Evolutionary conservation across 2,888 invertebrate genomes (phyloP), one percentile per base, ranked within the genome.

Genomic region (Zeuzera pyrina): DNA sequence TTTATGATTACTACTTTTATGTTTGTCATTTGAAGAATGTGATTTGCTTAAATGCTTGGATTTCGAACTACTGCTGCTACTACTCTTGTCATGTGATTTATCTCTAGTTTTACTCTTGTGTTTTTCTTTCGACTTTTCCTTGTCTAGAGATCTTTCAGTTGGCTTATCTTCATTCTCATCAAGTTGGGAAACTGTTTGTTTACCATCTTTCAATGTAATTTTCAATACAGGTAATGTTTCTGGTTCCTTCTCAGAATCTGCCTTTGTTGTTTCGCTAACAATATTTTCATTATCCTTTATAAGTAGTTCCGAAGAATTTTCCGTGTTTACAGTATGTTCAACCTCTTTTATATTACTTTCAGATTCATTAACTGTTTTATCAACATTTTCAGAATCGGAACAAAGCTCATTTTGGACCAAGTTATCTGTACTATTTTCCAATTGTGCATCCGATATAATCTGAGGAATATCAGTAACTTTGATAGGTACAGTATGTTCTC

Each of bases 201-300:
- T 91, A 10, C 90, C 90, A 72, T 91, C 91, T 56, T 89, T 89
- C 36, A 90, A 78, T 19, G 88, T 86, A 47, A 91, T 87, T 74
- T 91, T 91, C 52, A 74, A 65, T 36, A 70, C 72, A 30, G 74
- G 77, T 40, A 83, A 59, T 28, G 58, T 51, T 49, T 70, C 78
- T 29, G 44, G 34, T 39, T 70, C 83, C 44, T 51, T 72, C 34
- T 55, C 52, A 28, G 30, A 16, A 35, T 61, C 65, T 25, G 34
- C 38, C 36, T 49, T 52, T 1, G 38, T 37, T 39, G 45, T 48
- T 12, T 35, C 26, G 10, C 23, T 11, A n/a, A n/a, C n/a, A n/a
- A n/a, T n/a, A n/a, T n/a, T n/a, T n/a, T n/a, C n/a, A 29, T 10
- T 30, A 11, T 42, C 50, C 24, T 34, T 39, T 29, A 39, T 42